Evolutionary conservation across 1,140 invertebrate species (phyloP), one percentile per base, ranked within the genome.

Genomic region (Pachypeltis micranthus): DNA sequence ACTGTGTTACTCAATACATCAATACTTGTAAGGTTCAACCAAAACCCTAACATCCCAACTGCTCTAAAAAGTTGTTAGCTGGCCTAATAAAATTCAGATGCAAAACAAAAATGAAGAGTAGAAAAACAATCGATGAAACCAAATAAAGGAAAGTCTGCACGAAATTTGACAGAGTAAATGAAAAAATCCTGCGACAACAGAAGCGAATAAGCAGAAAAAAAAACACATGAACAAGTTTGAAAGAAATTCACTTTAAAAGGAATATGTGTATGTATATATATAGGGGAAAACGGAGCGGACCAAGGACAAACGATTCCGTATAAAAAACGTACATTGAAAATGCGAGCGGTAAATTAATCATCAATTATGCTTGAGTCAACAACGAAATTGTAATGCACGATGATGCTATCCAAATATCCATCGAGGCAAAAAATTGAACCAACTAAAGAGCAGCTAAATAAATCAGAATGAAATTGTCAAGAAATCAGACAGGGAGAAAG

Each of bases 401-500:
- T 14, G 12, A 51, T 51, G 47, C 47, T 51, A 51, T 51, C 21
- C 21, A 10, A 51, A 21, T n/a, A n/a, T 51, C 47, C 47, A 51
- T 51, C 21, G 47, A 51, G 47, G 47, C 47, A 51, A 51, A 51
- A 51, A 51, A 16, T 7, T 21, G 23, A 51, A 51, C 10, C n/a
- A n/a, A n/a, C n/a, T n/a, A n/a, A 51, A 21, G 23, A 51, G 4
- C 47, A 51, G 75, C 80, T 82, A 73, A 67, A 71, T 70, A 62
- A 70, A 67, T 69, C 34, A 68, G 62, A 29, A 51, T 25, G 34
- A 10, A 39, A 39, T n/a, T n/a, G n/a, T n/a, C n/a, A n/a, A n/a
- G n/a, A n/a, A n/a, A n/a, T n/a, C n/a, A n/a, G n/a, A n/a, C n/a
- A n/a, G n/a, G n/a, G n/a, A n/a, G n/a, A n/a, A n/a, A n/a, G n/a